These are phyloP conservation scores for Centropus unirufus DNA, from an alignment of 2,113 vertebrate species.

Conservation along the genomic window DNA sequence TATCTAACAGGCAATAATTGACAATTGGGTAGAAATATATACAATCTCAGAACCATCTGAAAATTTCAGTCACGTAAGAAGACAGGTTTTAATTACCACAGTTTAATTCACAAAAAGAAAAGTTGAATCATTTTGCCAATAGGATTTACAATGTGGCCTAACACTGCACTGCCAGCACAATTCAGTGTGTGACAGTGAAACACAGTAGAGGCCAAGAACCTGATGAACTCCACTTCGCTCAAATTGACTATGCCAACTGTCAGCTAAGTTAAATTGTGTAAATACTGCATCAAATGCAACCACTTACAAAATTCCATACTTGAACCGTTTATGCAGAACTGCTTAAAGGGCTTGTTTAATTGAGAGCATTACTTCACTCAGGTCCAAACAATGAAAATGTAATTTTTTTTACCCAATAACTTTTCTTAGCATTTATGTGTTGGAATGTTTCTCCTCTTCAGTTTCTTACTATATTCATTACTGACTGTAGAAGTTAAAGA, in stretches of 20 bases:
- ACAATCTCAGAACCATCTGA: not conserved
- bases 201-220: not conserved
- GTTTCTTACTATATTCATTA: not conserved
- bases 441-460: not conserved
- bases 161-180: not conserved
- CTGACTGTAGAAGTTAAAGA: not conserved
- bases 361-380: no score
- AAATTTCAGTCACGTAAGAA: not conserved
- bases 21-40: not conserved
- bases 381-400: not conserved
- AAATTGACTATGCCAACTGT: not conserved
- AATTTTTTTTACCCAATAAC: not conserved
- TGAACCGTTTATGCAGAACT: not conserved
- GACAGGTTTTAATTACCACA: not conserved
- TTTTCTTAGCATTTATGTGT: not conserved
- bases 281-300: not conserved
- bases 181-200: not conserved
- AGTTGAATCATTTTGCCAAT: not conserved
- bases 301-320: not conserved
- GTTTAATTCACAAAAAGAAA: not conserved
- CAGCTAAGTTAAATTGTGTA: not conserved
- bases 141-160: not conserved
- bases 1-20: accelerated
- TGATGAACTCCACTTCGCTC: not conserved
- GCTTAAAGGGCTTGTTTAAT: not conserved